phyloP scores from a whole-genome alignment of 2,113 vertebrate species.

The Redunca redunca region DNA sequence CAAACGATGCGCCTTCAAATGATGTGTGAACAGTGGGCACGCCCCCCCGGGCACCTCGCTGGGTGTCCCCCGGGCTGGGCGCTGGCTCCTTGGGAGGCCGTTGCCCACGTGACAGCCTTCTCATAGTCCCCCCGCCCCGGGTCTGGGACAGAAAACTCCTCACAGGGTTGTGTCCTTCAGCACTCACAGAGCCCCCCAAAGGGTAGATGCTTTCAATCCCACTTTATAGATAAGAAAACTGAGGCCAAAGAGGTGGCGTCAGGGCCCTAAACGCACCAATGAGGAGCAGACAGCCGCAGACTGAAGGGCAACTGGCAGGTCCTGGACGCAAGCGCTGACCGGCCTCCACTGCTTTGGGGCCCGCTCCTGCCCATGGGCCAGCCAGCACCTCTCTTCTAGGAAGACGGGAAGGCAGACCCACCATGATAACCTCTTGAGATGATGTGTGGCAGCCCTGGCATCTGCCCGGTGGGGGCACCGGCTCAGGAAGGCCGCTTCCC shows the following conservation, averaged over 20 bases:
- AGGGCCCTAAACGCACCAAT: rapidly evolving
- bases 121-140: rapidly evolving
- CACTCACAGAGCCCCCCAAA: rapidly evolving
- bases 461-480: rapidly evolving
- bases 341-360: not conserved
- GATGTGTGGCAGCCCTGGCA: rapidly evolving
- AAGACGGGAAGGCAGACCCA: not conserved
- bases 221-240: not conserved
- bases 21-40: rapidly evolving
- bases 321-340: rapidly evolving
- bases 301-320: not conserved
- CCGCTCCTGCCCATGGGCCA: not conserved
- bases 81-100: not conserved
- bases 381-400: not conserved
- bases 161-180: not conserved
- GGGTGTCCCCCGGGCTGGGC: rapidly evolving
- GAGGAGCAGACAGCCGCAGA: rapidly evolving
- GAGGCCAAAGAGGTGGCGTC: not conserved
- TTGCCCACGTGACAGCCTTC: rapidly evolving
- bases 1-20: rapidly evolving
- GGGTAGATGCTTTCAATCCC: not conserved
- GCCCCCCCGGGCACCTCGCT: not conserved
- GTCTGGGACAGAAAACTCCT: not conserved
- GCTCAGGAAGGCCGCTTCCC: not conserved
- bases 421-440: rapidly evolving